Evolutionary conservation across 1,140 invertebrate genomes (phyloP), one percentile per base, ranked within the genome.

Genomic region (Rhopalosiphum padi): DNA sequence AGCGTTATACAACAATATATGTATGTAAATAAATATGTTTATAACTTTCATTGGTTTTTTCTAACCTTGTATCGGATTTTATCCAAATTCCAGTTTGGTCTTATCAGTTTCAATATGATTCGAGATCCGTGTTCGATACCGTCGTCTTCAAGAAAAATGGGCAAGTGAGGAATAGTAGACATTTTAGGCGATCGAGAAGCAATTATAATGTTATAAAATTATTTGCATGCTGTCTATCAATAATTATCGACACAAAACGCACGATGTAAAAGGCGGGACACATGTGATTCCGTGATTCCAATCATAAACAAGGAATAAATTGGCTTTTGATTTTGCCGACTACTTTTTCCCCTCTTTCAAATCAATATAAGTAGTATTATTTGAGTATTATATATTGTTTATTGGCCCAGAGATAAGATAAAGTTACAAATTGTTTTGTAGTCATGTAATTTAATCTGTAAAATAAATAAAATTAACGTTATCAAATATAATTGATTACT

Each of bases 51-150:
- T n/a, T 68, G 30, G 30, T 68, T n/a, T 77, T n/a, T 77, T 77
- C n/a, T 55, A 86, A 94, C 94, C 94, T 94, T 94, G 87, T 22
- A 94, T 22, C 60, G n/a, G 8, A 92, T 53, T 8, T 94, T 51
- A 5, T 93, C 68, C 5, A 93, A 48, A 60, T 93, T 68, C 92
- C 94, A 94, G 41, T 53, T 8, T 11, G 94, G 94, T 55, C 94
- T 60, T 60, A 94, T 93, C 6, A 46, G 25, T 82, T 88, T 53
- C 6, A 94, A 35, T 22, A 94, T 55, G 25, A 37, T 7, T 43
- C 41, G 51, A 22, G 94, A 91, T 89, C 94, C 94, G 1, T 55
- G 51, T 46, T 94, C 85, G 35, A 94, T 25, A 25, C 1, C 15
- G 15, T 92, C 90, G 46, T 68, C 93, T 25, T 87, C 77, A 46